Percentiles rank a stretch among this genome's conserved stretches.
phyloP scores from a whole-genome alignment of 2,113 vertebrate genomes.

The Todiramphus chloris region DNA sequence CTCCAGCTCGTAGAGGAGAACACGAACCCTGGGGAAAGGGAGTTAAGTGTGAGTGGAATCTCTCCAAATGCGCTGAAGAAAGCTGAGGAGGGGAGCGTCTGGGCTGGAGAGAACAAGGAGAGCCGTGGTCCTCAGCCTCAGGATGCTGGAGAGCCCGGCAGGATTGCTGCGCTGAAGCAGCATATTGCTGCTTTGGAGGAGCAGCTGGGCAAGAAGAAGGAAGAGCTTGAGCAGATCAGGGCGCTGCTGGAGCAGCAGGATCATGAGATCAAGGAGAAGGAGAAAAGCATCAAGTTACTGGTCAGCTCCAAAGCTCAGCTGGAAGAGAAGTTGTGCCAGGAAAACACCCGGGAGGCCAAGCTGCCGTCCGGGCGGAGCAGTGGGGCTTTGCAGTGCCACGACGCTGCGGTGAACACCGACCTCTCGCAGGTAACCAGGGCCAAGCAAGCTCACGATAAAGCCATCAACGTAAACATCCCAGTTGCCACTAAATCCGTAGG shows the following conservation, averaged over 20 bases:
- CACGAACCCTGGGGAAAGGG: background rate
- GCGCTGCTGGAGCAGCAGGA: conserved; percentile 79
- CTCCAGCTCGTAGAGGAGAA: conserved; percentile 16
- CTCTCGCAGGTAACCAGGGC: background rate
- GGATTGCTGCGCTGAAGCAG: conserved; percentile 72
- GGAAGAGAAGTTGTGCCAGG: conserved; percentile 47
- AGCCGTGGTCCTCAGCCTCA: background rate
- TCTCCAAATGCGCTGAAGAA: background rate
- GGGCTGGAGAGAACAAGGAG: background rate
- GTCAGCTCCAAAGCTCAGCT: conserved; percentile 72
- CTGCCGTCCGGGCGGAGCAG: background rate
- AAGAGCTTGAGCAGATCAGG: conserved; percentile 81
- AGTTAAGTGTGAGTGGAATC: conserved; percentile 43
- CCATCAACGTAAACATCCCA: conserved; percentile 60
- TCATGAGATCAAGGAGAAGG: conserved; percentile 82
- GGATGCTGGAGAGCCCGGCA: background rate
- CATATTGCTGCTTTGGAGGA: conserved; percentile 81
- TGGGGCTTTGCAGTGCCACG: background rate
- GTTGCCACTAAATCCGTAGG: conserved; percentile 22
- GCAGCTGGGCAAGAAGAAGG: conserved; percentile 79
- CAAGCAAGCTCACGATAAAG: conserved; percentile 73
- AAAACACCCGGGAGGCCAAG: background rate
- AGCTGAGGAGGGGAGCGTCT: background rate
- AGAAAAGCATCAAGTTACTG: conserved; percentile 81
- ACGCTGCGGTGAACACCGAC: conserved; percentile 74